Conservation (phyloP, 92 coral and sea anemone genomes). For the Bergia sp. region DNA sequence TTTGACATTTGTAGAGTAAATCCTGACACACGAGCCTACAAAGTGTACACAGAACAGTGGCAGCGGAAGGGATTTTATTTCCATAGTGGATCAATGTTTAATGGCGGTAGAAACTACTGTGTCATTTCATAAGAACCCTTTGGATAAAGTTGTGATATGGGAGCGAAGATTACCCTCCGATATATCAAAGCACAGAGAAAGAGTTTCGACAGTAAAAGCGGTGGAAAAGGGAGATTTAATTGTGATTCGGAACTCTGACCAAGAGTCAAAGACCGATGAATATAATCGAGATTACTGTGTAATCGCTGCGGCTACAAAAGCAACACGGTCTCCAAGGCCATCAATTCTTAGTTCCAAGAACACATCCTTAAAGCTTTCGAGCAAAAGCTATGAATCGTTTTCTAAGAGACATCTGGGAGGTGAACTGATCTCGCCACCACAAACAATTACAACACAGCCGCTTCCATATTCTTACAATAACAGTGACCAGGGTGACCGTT, state of each 20-base stretch:
- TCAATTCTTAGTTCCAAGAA: constrained; percentile 24
- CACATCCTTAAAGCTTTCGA: constrained; percentile 57
- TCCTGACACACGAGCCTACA: constrained; percentile 25
- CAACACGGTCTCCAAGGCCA: constrained; percentile 47
- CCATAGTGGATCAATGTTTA: constrained; percentile 74
- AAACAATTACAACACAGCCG: constrained; percentile 54
- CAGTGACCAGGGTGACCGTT: constrained; percentile 36
- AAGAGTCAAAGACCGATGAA: constrained; percentile 41
- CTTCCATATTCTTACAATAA: constrained; percentile 28
- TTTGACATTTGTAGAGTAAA: constrained; percentile 32
- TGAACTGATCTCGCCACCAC: constrained; percentile 46
- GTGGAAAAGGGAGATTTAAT: constrained; percentile 70
- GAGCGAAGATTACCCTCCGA: constrained; percentile 73
- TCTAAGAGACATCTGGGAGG: constrained; percentile 78
- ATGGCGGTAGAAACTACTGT: constrained; percentile 90
- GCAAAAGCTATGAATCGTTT: constrained; percentile 71
- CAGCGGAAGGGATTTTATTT: constrained; percentile 49
- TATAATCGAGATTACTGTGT: constrained; percentile 82
- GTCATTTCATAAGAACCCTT: constrained; percentile 83
- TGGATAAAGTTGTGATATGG: constrained; percentile 80
- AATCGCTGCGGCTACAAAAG: constrained; percentile 81
- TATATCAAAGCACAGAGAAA: constrained; percentile 76
- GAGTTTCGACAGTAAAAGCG: constrained; percentile 48
- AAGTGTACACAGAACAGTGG: constrained; percentile 19
- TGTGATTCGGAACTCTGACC: constrained; percentile 66